Base-by-base conservation (phyloP, 2,888 invertebrate genomes). In the Rhamphomyia laevipes region DNA sequence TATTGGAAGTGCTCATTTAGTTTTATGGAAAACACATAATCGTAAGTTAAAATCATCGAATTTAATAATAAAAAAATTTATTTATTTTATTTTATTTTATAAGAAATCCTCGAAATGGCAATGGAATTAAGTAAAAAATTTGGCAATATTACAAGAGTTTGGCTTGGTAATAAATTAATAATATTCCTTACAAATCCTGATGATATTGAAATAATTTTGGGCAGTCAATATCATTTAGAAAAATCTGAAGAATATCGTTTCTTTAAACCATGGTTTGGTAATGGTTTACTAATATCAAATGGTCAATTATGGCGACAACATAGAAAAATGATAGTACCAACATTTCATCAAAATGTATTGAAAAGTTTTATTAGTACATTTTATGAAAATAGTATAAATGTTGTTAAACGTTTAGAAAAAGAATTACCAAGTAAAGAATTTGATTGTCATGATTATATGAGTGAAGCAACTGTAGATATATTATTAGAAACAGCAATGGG, bases 401-500 rank as follows among this genome's bases (percentile, higher is more conserved):
- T 85, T 0, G 82, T 85, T 0, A 74, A 78, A 1, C 81, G 78
- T 57, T 73, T 86, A 73, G 71, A 71, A 50, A 71, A 76, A 38
- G 82, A 84, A 68, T 52, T 57, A 2, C n/a, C 3, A 12, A 27
- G 13, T 1, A 81, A 78, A n/a, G 77, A 77, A 11, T 85, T 86
- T 53, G 86, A 87, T 60, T 78, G 81, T 1, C 85, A 86, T 58
- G 81, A 86, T 58, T 83, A 85, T 62, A 84, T 86, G 83, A 84
- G 84, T 27, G 82, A 82, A 57, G 80, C 82, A 2, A 86, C 86
- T 4, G 85, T 87, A 0, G 86, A 86, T 60, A 87, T 87, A 55
- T 73, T 87, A 40, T 68, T 83, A 27, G 84, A 87, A 73, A 88
- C 88, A 13, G 88, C 86, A 0, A 88, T 88, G 88, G 88, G 88